Base-by-base conservation (phyloP, 2,888 invertebrate genomes). In the Celastrina argiolus region DNA sequence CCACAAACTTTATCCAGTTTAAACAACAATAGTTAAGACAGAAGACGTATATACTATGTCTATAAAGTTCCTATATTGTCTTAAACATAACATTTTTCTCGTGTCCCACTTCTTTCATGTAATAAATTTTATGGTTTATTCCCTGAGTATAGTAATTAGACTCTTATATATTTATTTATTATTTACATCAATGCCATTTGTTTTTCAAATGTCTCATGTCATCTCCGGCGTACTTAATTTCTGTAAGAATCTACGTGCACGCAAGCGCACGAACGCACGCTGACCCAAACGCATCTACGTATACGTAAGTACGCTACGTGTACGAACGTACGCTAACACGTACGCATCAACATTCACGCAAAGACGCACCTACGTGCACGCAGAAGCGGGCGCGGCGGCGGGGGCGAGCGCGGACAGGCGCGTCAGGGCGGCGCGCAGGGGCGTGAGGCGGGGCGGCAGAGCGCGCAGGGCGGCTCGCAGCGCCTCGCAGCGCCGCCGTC, bases 401-500 rank as follows among this genome's bases (percentile, higher is more conserved):
- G 69, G 68, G 14, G 64, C 31, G 66, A 69, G 51, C 63, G 65
- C 36, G 14, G 69, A 61, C 56, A 59, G 51, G 18, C 67, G 70
- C 77, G 83, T 64, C 82, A 85, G 71, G 81, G 85, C 73, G 79
- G 63, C 67, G 22, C 63, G 69, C n/a, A 66, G 63, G 66, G 74
- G 81, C 66, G 87, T 87, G 68, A 88, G 81, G 2, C 85, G 79
- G 45, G 92, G 80, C 67, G 89, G 86, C 59, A 94, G 82, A 69
- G 94, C 93, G 71, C 91, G 87, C 67, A 93, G 80, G 34, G 94
- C 94, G 61, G 88, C 90, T 79, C 93, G 93, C 66, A 94, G 91
- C 51, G 94, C 93, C 74, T 92, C 92, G 81, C 94, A 94, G 70
- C 94, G 92, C 75, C 92, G 88, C 59, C 92, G 92, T 0, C 93